A percentile compares a stretch with the other conserved stretches of the same genome.
phyloP scores from a whole-genome alignment of 64 coral and sea anemone genomes.

The Acropora tenuis region DNA sequence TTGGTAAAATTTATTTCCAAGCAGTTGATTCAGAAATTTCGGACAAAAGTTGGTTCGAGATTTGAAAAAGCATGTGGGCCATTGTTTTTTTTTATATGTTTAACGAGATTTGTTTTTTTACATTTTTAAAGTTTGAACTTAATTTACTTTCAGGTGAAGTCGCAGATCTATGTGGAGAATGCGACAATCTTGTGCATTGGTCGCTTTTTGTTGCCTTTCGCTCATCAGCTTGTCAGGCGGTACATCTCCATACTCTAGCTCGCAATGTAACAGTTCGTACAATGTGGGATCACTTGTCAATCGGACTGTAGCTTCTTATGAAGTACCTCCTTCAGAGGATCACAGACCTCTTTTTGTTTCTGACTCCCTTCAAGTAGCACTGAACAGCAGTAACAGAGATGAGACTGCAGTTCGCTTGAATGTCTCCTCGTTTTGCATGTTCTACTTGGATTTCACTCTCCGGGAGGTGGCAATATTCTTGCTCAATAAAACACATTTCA shows the following conservation, averaged over 20 bases:
- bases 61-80: too few relatives aligned
- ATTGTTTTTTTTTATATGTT: too few relatives aligned
- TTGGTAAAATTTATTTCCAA: too few relatives aligned
- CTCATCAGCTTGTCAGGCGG: neutral
- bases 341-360: neutral
- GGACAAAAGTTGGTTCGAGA: too few relatives aligned
- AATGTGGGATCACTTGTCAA: neutral
- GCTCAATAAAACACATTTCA: constrained; percentile 17
- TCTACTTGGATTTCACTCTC: neutral
- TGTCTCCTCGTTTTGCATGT: neutral
- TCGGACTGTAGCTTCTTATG: neutral
- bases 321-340: neutral
- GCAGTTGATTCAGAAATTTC: too few relatives aligned
- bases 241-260: neutral
- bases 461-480: constrained; percentile 8
- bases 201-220: neutral
- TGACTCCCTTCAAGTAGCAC: neutral
- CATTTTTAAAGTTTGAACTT: too few relatives aligned
- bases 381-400: neutral
- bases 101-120: too few relatives aligned
- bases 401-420: neutral
- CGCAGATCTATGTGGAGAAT: neutral
- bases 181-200: neutral
- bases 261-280: neutral
- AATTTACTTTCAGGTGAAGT: neutral